phyloP scores from a whole-genome alignment of 2,113 vertebrate genomes.

The Halichoeres trimaculatus region DNA sequence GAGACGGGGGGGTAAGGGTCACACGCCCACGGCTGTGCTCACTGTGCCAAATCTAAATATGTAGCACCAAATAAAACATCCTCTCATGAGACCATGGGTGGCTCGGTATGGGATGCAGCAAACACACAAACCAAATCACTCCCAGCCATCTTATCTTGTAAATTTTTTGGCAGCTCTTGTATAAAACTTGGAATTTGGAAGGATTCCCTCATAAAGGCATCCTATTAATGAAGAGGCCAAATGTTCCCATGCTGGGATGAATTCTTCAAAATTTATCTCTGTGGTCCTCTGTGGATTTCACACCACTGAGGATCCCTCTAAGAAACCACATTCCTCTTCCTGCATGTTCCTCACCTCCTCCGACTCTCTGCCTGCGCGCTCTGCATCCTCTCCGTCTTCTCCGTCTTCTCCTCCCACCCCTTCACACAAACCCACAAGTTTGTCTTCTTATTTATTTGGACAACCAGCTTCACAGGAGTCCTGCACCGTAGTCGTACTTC shows the following conservation, averaged over 20 bases:
- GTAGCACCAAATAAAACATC: conserved; percentile 71
- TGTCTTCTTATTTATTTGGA: conserved; percentile 37
- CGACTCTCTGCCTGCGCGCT: conserved; percentile 16
- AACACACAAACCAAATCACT: conserved; percentile 50
- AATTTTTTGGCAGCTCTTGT: conserved; percentile 52
- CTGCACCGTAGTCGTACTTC: conserved; percentile 26
- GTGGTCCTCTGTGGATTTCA: conserved; percentile 34
- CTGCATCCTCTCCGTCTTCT: conserved; percentile 18
- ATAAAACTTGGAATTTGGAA: conserved; percentile 62
- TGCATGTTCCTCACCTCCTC: conserved; percentile 25
- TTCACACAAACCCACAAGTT: conserved; percentile 5
- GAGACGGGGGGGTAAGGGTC: conserved; percentile 36
- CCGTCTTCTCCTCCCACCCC: conserved; percentile 12
- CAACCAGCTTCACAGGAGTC: conserved; percentile 16
- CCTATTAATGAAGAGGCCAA: conserved; percentile 37
- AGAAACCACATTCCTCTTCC: conserved; percentile 31
- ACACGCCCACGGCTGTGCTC: conserved; percentile 41
- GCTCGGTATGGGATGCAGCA: conserved; percentile 46
- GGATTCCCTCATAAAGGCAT: conserved; percentile 40
- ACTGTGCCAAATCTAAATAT: conserved; percentile 68
- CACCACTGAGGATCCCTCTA: conserved; percentile 20
- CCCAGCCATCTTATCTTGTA: conserved; percentile 69
- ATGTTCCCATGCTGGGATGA: conserved; percentile 54
- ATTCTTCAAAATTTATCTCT: conserved; percentile 52
- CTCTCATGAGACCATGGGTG: conserved; percentile 64